Base-by-base conservation (phyloP, 2,888 invertebrate species). In the Salpingus planirostris region DNA sequence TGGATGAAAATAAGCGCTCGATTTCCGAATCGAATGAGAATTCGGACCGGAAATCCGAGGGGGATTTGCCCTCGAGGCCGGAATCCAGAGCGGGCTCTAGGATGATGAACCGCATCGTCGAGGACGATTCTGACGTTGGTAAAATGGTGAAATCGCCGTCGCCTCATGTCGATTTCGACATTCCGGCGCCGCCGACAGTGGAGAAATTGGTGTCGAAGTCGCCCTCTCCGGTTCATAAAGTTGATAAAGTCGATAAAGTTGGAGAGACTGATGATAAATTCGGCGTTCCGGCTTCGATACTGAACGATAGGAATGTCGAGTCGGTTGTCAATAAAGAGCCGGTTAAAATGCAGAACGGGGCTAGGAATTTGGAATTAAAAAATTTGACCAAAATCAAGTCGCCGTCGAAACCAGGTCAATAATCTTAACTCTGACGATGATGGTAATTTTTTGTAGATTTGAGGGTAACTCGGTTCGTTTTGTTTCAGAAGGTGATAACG, bases 401-500 rank as follows among this genome's bases (percentile, higher is more conserved):
- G 29, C 42, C 47, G 15, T 33, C 34, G 10, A 42, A 38, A 46
- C 38, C 43, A 49, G 49, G 48, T 49, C 42, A 44, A 31, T 43
- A 38, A n/a, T n/a, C n/a, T n/a, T n/a, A n/a, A n/a, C n/a, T n/a
- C n/a, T n/a, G n/a, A n/a, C n/a, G n/a, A n/a, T n/a, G n/a, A n/a
- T 43, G 32, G 31, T n/a, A 13, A 14, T 23, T 12, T 3, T 15
- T 24, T 24, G 11, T 13, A 15, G 11, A 30, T 32, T 14, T 13
- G 12, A 25, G 11, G 6, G 14, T 21, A 29, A 13, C 14, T 8
- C 18, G 18, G 40, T 50, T 44, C n/a, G n/a, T 49, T 38, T 54
- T 66, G 65, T 72, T 68, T 45, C 75, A 87, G 87, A 85, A 68
- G 81, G 82, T 21, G 85, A 84, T 60, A 85, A 85, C 52, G 86